Conservation (phyloP, 2,113 vertebrate genomes). For the Caranx ignobilis region DNA sequence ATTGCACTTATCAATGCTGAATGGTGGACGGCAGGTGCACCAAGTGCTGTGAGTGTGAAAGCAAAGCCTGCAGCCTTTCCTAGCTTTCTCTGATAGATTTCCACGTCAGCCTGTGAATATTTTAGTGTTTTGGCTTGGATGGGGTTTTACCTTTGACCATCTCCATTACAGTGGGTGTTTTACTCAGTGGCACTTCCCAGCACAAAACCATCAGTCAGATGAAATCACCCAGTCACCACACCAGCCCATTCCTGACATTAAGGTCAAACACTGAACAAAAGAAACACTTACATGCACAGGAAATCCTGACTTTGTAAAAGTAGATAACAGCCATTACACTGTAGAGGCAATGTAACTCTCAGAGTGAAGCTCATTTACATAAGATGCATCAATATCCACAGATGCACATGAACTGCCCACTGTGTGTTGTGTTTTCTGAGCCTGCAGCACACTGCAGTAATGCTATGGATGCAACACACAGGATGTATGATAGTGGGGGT, state of each 20-base stretch:
- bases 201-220: slow-evolving; percentile 31
- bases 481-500: slow-evolving; percentile 26
- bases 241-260: neutral
- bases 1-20: slow-evolving; percentile 61
- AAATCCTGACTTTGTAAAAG: slow-evolving; percentile 11
- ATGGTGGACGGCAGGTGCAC: slow-evolving; percentile 42
- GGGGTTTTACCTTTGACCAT: slow-evolving; percentile 26
- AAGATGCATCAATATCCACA: slow-evolving; percentile 14
- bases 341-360: slow-evolving; percentile 1
- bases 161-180: slow-evolving; percentile 61
- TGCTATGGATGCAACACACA: neutral
- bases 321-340: neutral
- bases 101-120: slow-evolving; percentile 60
- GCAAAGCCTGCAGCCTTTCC: slow-evolving; percentile 39
- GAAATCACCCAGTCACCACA: neutral
- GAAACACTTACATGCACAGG: neutral
- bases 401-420: slow-evolving; percentile 6
- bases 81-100: slow-evolving; percentile 44
- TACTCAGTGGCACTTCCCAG: slow-evolving; percentile 27
- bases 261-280: slow-evolving; percentile 4
- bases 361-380: slow-evolving; percentile 3
- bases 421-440: neutral
- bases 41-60: slow-evolving; percentile 38
- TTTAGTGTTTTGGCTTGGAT: slow-evolving; percentile 48
- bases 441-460: slow-evolving; percentile 19